Conservation (phyloP, 2,113 vertebrate genomes). For the Talpa occidentalis region DNA sequence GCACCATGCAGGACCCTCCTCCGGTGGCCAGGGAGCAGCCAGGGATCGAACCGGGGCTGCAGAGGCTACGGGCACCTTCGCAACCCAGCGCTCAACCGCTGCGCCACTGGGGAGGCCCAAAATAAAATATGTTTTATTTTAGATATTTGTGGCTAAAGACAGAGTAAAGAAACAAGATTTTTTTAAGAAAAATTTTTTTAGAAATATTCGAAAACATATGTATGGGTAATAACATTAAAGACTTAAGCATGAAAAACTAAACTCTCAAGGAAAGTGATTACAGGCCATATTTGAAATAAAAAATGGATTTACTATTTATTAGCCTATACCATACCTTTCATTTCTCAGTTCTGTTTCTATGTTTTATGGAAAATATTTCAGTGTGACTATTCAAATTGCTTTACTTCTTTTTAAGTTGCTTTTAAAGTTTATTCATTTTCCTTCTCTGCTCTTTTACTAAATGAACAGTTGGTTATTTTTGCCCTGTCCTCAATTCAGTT, state of each 20-base stretch:
- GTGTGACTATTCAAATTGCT: not conserved
- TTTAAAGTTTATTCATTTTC: not conserved
- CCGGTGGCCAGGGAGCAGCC: no score
- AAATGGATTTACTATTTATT: not conserved
- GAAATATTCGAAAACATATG: not conserved
- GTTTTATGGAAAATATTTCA: not conserved
- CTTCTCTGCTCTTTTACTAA: not conserved
- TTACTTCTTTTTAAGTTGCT: not conserved
- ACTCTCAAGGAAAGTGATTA: not conserved
- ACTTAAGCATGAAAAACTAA: not conserved
- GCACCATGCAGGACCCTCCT: no score
- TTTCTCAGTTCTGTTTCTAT: not conserved
- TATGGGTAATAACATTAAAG: not conserved
- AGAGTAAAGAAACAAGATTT: not conserved
- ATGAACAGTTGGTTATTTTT: not conserved
- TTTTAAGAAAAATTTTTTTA: not conserved
- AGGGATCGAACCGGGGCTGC: no score
- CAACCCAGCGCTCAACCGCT: no score
- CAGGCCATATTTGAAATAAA: not conserved
- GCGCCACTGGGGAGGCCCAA: no score
- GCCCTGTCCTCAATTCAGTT: not conserved
- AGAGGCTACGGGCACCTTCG: no score
- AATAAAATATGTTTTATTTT: conserved; percentile 28
- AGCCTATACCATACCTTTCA: not conserved
- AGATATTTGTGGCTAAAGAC: not conserved